Base-by-base conservation (phyloP, 1,140 invertebrate genomes). In the Solen grandis region DNA sequence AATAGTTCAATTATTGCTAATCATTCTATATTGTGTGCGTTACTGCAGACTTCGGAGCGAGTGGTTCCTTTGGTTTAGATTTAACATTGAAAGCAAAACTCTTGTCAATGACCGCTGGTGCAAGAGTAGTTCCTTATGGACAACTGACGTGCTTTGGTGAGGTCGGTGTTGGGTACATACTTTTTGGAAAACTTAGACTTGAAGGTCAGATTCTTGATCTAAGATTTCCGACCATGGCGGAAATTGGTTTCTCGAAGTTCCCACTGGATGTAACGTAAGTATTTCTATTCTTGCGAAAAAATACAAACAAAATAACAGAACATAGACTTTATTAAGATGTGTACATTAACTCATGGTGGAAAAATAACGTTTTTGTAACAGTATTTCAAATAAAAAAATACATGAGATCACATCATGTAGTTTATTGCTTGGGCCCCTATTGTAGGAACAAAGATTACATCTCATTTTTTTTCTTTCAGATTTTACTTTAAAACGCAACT, bases 221-320 rank as follows among this genome's bases (percentile, higher is more conserved):
- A 13, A 36, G 69, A 13, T 87, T 88, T 59, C 87, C 87, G 2
- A 85, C 87, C 19, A 57, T 27, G 25, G 86, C 87, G n/a, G 84
- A 86, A 62, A 85, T 87, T 22, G 74, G 52, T 16, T 88, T 87
- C 75, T n/a, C n/a, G n/a, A n/a, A n/a, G n/a, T n/a, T n/a, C n/a
- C n/a, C n/a, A n/a, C n/a, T n/a, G n/a, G n/a, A 85, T 70, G 77
- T 87, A 0, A 27, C 35, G 85, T 88, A 73, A 83, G 85, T 88
- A n/a, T n/a, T n/a, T n/a, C n/a, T n/a, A n/a, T n/a, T n/a, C n/a
- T n/a, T n/a, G n/a, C n/a, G n/a, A n/a, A n/a, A n/a, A n/a, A n/a
- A n/a, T n/a, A n/a, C n/a, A n/a, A n/a, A n/a, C n/a, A n/a, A n/a
- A n/a, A n/a, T n/a, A n/a, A n/a, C n/a, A n/a, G n/a, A n/a, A n/a